A percentile compares a stretch with the other conserved stretches of the same genome.
These are phyloP conservation scores for Plodia interpunctella DNA, from an alignment of 1,140 invertebrate species.

Conservation along the genomic window DNA sequence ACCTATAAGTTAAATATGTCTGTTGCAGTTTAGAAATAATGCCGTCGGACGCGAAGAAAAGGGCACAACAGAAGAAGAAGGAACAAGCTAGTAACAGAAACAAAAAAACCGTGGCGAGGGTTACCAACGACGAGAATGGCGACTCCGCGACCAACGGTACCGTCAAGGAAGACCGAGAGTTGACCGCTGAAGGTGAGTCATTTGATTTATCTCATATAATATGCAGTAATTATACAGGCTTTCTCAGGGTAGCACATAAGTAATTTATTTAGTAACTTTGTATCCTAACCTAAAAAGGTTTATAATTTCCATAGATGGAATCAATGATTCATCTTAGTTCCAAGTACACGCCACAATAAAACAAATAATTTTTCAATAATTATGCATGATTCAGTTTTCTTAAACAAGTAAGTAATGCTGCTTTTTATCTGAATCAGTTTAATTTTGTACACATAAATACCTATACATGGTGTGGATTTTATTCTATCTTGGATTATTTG, in stretches of 20 bases:
- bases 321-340: too few relatives aligned
- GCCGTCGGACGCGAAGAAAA: constrained; percentile 98
- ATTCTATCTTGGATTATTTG: too few relatives aligned
- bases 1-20: constrained; percentile 11
- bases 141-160: constrained; percentile 56
- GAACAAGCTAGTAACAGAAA: constrained; percentile 91
- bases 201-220: not conserved
- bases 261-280: too few relatives aligned
- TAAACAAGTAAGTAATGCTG: too few relatives aligned
- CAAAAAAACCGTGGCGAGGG: constrained; percentile 79
- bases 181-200: constrained; percentile 76
- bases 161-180: constrained; percentile 54
- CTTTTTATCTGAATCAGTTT: too few relatives aligned
- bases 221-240: not conserved
- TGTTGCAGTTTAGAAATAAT: constrained; percentile 76
- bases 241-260: too few relatives aligned
- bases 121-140: constrained; percentile 76
- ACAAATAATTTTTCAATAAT: too few relatives aligned
- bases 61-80: constrained; percentile 97
- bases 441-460: too few relatives aligned
- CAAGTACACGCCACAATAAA: too few relatives aligned
- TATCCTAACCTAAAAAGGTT: constrained; percentile 9
- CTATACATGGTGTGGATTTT: too few relatives aligned
- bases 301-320: too few relatives aligned
- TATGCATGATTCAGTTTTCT: too few relatives aligned